Percentiles rank a stretch among this genome's conserved stretches.
These are phyloP conservation scores for Anoura caudifer DNA, from an alignment of 2,113 vertebrate species.

Conservation along the genomic window DNA sequence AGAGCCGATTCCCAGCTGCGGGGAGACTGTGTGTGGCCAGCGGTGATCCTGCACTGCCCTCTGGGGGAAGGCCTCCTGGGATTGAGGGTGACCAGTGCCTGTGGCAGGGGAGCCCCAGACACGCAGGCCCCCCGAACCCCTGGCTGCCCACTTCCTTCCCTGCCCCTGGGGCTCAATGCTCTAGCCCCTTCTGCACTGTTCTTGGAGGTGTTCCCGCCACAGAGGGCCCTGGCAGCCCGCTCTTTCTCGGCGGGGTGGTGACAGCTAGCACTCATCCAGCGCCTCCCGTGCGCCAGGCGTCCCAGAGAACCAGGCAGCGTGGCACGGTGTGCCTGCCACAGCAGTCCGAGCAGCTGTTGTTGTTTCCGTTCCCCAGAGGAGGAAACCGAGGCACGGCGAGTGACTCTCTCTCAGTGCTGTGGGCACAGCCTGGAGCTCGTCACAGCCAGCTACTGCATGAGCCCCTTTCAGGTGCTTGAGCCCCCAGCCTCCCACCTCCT, in stretches of 20 bases:
- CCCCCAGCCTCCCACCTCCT: not conserved
- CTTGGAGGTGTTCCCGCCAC: not conserved
- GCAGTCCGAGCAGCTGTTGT: rapidly evolving
- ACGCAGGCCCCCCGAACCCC: not conserved
- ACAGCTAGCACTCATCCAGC: rapidly evolving
- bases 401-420: rapidly evolving
- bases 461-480: not conserved
- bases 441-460: rapidly evolving
- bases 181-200: rapidly evolving
- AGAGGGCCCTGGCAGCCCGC: too few species aligned
- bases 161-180: rapidly evolving
- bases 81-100: not conserved
- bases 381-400: not conserved
- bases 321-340: not conserved
- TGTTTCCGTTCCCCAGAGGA: not conserved
- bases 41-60: conserved; percentile 52
- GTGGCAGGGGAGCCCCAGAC: not conserved
- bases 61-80: conserved; percentile 26
- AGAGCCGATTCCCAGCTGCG: not conserved
- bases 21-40: not conserved
- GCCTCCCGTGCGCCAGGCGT: not conserved
- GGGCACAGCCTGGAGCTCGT: not conserved
- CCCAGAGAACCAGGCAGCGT: too few species aligned
- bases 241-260: not conserved
- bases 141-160: not conserved